A percentile compares a stretch with the other conserved stretches of the same genome.
Evolutionary conservation across 2,113 vertebrate species (phyloP).

Genomic region (Amblyornis subalaris): DNA sequence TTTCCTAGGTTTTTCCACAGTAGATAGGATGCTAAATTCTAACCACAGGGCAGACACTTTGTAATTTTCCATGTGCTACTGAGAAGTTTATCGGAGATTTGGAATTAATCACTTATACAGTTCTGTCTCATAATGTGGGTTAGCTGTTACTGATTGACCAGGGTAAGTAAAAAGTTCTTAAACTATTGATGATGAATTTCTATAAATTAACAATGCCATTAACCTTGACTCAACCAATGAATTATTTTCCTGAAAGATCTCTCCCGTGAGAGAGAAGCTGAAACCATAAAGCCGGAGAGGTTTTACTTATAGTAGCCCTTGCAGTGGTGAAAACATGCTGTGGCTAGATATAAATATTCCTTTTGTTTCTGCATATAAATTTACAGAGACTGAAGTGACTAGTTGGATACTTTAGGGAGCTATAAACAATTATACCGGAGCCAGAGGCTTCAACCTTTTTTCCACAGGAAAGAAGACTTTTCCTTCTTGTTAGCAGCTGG

Average conservation of each 20-base stretch:
- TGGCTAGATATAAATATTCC: not conserved
- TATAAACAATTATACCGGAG: not conserved
- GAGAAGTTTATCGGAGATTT: slow-evolving; percentile 7
- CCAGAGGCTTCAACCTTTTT: not conserved
- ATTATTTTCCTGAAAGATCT: not conserved
- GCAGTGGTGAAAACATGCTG: not conserved
- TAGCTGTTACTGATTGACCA: slow-evolving; percentile 11
- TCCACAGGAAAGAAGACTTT: not conserved
- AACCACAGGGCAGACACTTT: not conserved
- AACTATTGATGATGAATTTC: not conserved
- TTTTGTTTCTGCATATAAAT: not conserved
- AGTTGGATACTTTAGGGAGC: not conserved
- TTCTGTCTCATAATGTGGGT: not conserved
- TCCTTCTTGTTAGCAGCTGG: not conserved
- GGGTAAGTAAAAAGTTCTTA: not conserved
- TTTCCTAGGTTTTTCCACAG: not conserved
- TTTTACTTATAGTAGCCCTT: not conserved
- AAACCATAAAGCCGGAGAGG: not conserved
- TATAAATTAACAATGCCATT: not conserved
- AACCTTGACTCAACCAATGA: not conserved
- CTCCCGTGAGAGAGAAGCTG: not conserved
- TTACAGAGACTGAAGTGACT: not conserved
- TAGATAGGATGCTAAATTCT: not conserved
- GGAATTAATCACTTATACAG: slow-evolving; percentile 16
- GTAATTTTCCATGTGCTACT: slow-evolving; percentile 58